A percentile compares a stretch with the other conserved stretches of the same genome.
phyloP scores from a whole-genome alignment of 1,140 invertebrate genomes.

The Macrosteles quadrilineatus region DNA sequence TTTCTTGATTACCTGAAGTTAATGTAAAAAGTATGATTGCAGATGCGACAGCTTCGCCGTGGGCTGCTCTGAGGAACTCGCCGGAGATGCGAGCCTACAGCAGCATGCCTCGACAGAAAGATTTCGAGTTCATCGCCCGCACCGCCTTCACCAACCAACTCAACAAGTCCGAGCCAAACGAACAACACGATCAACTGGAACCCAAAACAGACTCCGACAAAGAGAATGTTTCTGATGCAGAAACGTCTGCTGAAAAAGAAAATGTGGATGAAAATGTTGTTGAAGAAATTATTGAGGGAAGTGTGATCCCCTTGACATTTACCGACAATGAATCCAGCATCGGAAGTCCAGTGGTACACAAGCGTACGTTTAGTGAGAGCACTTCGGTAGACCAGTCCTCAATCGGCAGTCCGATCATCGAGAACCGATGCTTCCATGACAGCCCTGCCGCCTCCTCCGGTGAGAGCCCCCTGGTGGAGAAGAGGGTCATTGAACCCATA shows the following conservation, averaged over 20 bases:
- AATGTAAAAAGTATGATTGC: no score
- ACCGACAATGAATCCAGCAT: slow-evolving; percentile 17
- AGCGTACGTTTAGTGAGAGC: slow-evolving; percentile 4
- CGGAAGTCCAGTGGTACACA: slow-evolving; percentile 7
- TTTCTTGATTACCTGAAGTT: no score
- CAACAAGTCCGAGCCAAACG: slow-evolving; percentile 10
- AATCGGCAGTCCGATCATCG: slow-evolving; percentile 9
- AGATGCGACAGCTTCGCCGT: slow-evolving; percentile 53
- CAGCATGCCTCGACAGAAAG: slow-evolving; percentile 54
- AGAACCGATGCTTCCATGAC: slow-evolving; percentile 12
- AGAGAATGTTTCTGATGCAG: neutral
- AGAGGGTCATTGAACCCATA: slow-evolving; percentile 49
- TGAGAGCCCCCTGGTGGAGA: slow-evolving; percentile 31
- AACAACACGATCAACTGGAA: neutral
- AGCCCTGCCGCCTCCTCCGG: neutral
- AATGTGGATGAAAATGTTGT: neutral
- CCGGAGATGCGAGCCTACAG: slow-evolving; percentile 59
- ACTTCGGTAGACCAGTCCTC: slow-evolving; percentile 27
- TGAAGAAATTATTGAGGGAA: slow-evolving; percentile 2
- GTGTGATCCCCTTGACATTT: neutral
- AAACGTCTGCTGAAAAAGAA: neutral
- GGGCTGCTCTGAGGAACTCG: slow-evolving; percentile 56
- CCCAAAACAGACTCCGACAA: neutral
- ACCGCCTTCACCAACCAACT: slow-evolving; percentile 22
- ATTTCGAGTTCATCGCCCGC: slow-evolving; percentile 33